A percentile compares a stretch with the other conserved stretches of the same genome.
phyloP scores from a whole-genome alignment of 2,113 vertebrate species.

The Catharus fuscescens region DNA sequence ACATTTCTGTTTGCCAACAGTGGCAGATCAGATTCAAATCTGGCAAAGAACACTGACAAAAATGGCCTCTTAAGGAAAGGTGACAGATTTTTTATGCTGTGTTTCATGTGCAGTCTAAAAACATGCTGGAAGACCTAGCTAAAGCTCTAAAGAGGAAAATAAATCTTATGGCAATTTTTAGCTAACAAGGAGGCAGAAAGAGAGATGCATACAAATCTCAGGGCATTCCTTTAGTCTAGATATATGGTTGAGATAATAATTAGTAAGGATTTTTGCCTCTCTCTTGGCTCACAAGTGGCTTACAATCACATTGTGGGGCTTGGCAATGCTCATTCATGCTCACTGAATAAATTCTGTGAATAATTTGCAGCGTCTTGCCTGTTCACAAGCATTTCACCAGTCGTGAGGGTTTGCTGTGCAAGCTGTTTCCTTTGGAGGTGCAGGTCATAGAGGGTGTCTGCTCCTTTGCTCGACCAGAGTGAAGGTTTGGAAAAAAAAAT shows the following conservation, averaged over 20 bases:
- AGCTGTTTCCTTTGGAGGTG: background rate
- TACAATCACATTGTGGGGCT: background rate
- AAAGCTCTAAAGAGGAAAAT: slow-evolving; percentile 30
- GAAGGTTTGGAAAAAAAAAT: background rate
- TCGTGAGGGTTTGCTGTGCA: background rate
- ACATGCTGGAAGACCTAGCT: slow-evolving; percentile 32
- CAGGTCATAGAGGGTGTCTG: background rate
- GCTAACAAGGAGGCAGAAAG: background rate
- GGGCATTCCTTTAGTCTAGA: background rate
- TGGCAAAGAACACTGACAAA: slow-evolving; percentile 45
- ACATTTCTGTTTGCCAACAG: slow-evolving; percentile 48
- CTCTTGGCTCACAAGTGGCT: background rate
- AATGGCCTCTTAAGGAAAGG: slow-evolving; percentile 48
- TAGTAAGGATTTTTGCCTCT: background rate
- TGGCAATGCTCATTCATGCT: background rate
- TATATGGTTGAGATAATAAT: background rate
- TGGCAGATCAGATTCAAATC: slow-evolving; percentile 46
- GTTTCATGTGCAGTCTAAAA: slow-evolving; percentile 44
- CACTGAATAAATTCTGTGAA: background rate
- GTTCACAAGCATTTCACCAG: background rate
- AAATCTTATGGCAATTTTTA: background rate
- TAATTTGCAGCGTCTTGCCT: background rate
- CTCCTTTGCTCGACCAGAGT: background rate
- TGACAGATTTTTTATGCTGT: slow-evolving; percentile 50
- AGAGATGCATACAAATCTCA: background rate